Evolutionary conservation across 2,113 vertebrate species (phyloP).

Genomic region (Heterochromis multidens): DNA sequence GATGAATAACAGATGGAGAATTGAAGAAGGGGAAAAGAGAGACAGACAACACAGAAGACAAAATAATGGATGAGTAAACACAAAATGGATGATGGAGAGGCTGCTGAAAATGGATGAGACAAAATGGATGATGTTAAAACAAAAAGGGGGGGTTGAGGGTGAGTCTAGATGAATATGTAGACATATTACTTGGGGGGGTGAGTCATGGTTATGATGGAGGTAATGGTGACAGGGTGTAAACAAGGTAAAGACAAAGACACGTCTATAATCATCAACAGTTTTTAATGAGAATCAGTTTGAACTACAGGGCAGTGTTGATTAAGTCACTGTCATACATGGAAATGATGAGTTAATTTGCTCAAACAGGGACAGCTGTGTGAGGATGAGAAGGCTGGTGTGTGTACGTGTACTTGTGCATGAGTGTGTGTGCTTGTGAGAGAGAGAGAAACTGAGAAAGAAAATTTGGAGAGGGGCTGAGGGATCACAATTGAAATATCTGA

Average conservation of each 20-base stretch:
- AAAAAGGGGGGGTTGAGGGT: background rate
- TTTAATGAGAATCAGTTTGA: slow-evolving; percentile 56
- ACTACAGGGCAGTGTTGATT: slow-evolving; percentile 58
- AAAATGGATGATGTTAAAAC: slow-evolving; percentile 69
- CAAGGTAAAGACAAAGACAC: slow-evolving; percentile 66
- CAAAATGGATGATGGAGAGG: slow-evolving; percentile 71
- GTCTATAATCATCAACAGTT: slow-evolving; percentile 60
- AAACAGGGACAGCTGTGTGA: slow-evolving; percentile 39
- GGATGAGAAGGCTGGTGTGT: slow-evolving; percentile 1
- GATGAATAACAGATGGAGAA: slow-evolving; percentile 69
- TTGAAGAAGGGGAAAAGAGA: background rate
- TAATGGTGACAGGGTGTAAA: slow-evolving; percentile 60
- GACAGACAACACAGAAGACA: slow-evolving; percentile 66
- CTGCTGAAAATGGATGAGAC: slow-evolving; percentile 62
- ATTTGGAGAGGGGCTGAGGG: slow-evolving; percentile 8
- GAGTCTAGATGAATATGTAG: slow-evolving; percentile 40
- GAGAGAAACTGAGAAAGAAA: background rate
- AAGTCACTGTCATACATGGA: slow-evolving; percentile 50
- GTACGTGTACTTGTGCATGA: background rate
- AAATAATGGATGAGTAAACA: slow-evolving; percentile 72
- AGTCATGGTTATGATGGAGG: slow-evolving; percentile 36
- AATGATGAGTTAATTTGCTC: slow-evolving; percentile 53
- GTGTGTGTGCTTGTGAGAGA: background rate
- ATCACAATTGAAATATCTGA: slow-evolving; percentile 13
- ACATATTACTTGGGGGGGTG: slow-evolving; percentile 44